Conservation (phyloP, 2,888 invertebrate species). For the Dynastes maya region DNA sequence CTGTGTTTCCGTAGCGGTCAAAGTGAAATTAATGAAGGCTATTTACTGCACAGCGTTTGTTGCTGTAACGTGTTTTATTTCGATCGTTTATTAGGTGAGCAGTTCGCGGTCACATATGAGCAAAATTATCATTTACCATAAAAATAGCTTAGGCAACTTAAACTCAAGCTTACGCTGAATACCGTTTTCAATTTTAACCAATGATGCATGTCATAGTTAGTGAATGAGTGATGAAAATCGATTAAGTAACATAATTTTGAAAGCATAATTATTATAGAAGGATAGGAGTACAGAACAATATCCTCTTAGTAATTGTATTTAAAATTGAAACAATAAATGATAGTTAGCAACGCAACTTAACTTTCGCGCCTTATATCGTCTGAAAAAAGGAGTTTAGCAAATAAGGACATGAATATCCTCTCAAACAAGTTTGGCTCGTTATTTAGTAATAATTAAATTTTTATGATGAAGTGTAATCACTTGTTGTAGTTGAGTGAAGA, state of each 20-base stretch:
- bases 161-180: too few species aligned
- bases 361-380: background rate
- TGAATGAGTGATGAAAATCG: too few species aligned
- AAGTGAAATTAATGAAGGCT: constrained; percentile 26
- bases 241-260: too few species aligned
- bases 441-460: constrained; percentile 11
- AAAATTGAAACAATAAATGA: too few species aligned
- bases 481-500: background rate
- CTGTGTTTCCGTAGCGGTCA: constrained; percentile 23
- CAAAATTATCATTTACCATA: background rate
- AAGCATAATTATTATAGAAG: too few species aligned
- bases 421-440: constrained; percentile 15
- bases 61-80: constrained; percentile 14
- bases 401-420: background rate
- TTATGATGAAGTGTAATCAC: constrained; percentile 10
- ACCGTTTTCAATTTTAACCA: too few species aligned
- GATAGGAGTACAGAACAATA: too few species aligned
- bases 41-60: constrained; percentile 25
- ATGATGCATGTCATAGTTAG: too few species aligned
- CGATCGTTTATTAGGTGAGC: constrained; percentile 11
- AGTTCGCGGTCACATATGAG: background rate
- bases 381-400: background rate
- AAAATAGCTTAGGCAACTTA: background rate
- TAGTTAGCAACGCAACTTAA: too few species aligned
- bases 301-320: too few species aligned